These are phyloP conservation scores for Xerus rutilus DNA, from an alignment of 2,797 vertebrate species.

Conservation along the genomic window DNA sequence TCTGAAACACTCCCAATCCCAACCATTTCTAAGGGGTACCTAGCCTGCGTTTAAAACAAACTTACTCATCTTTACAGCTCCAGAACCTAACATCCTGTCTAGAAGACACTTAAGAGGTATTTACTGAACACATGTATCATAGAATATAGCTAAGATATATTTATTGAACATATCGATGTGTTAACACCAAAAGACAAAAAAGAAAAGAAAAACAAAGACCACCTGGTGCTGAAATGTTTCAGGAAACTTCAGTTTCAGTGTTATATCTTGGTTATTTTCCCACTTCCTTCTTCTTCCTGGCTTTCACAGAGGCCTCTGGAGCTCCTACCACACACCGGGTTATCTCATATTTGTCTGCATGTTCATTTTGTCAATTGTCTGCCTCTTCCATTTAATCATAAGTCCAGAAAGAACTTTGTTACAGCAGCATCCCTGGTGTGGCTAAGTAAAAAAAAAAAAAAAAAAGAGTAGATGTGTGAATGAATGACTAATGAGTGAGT, in stretches of 20 bases:
- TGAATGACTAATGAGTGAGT: neutral
- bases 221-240: neutral
- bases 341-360: too few species aligned
- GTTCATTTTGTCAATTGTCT: neutral
- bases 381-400: too few species aligned
- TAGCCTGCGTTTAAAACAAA: neutral
- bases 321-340: neutral
- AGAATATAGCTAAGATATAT: neutral
- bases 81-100: neutral
- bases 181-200: neutral
- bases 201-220: neutral
- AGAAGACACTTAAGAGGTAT: too few species aligned
- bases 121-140: neutral
- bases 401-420: neutral
- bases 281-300: neutral
- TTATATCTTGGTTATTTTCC: neutral
- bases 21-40: neutral
- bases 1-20: neutral
- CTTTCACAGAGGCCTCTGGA: neutral
- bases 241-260: neutral
- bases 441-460: neutral
- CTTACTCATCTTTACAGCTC: neutral
- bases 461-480: neutral
- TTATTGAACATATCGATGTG: neutral
- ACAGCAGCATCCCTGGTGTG: neutral